Evolutionary conservation across 2,113 vertebrate genomes (phyloP).

Genomic region (Cyrtonyx montezumae): DNA sequence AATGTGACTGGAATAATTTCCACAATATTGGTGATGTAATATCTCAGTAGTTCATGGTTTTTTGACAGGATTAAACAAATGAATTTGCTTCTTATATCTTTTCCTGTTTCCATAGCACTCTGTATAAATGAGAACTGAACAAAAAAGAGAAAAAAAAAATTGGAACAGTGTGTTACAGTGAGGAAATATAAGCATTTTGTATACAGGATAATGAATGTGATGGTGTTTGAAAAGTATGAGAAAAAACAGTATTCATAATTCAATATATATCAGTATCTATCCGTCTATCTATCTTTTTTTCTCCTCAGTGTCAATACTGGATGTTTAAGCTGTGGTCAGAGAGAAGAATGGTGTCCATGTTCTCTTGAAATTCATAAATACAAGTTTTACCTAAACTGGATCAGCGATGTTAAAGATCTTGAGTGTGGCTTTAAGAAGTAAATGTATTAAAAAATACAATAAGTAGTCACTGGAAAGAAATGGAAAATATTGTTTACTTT

Average conservation of each 20-base stretch:
- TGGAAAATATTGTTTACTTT: not conserved
- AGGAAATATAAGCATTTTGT: not conserved
- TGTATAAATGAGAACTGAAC: slow-evolving; percentile 32
- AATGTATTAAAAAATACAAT: not conserved
- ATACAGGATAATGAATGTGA: not conserved
- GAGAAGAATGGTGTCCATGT: not conserved
- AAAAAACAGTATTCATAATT: not conserved
- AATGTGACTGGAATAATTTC: slow-evolving; percentile 29
- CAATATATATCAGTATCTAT: not conserved
- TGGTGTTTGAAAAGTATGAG: not conserved
- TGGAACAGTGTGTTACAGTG: not conserved
- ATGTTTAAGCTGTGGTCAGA: not conserved
- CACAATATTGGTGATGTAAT: not conserved
- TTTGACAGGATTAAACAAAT: slow-evolving; percentile 35
- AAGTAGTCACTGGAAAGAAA: not conserved
- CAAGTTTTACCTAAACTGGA: not conserved
- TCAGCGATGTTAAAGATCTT: not conserved
- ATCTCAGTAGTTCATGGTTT: not conserved
- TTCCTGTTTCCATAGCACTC: not conserved
- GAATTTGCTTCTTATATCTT: slow-evolving; percentile 14
- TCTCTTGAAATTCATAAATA: not conserved
- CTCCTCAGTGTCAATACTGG: not conserved
- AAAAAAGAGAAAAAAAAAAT: not conserved
- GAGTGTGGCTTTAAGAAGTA: not conserved
- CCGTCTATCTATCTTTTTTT: not conserved